Percentiles rank a stretch among this genome's conserved stretches.
Evolutionary conservation across 2,113 vertebrate genomes (phyloP).

Genomic region (Ailuropoda melanoleuca): DNA sequence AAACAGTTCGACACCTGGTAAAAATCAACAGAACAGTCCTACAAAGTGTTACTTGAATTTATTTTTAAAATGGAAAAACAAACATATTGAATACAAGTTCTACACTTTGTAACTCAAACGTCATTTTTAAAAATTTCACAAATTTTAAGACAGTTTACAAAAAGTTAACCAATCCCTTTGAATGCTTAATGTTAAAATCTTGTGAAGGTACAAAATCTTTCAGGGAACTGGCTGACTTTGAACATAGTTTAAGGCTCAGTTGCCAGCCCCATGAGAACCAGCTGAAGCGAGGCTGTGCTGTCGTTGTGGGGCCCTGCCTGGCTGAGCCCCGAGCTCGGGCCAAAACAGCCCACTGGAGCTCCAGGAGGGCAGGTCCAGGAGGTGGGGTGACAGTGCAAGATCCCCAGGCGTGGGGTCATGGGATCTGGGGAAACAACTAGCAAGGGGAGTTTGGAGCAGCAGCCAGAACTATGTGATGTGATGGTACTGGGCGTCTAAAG

Average conservation of each 20-base stretch:
- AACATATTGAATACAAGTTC: background rate
- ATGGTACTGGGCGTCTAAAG: fast-evolving
- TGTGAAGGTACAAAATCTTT: background rate
- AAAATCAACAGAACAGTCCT: conserved; percentile 67
- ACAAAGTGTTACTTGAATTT: background rate
- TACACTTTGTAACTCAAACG: background rate
- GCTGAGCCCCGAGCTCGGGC: background rate
- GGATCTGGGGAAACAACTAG: background rate
- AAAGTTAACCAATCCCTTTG: background rate
- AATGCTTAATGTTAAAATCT: background rate
- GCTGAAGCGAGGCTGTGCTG: background rate
- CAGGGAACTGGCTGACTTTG: background rate
- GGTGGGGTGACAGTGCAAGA: fast-evolving
- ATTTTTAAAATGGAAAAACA: conserved; percentile 42
- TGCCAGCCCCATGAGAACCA: background rate
- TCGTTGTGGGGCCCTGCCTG: background rate
- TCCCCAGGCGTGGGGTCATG: fast-evolving
- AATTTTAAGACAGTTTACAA: background rate
- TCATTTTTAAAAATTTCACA: background rate
- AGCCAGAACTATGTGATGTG: fast-evolving
- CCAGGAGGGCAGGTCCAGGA: background rate
- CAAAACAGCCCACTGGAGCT: background rate
- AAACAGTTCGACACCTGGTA: conserved; percentile 69
- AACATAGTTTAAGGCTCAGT: background rate
- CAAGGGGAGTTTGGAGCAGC: background rate